These are phyloP conservation scores for Anguilla megastoma DNA, from an alignment of 2,797 vertebrate genomes.

Conservation along the genomic window DNA sequence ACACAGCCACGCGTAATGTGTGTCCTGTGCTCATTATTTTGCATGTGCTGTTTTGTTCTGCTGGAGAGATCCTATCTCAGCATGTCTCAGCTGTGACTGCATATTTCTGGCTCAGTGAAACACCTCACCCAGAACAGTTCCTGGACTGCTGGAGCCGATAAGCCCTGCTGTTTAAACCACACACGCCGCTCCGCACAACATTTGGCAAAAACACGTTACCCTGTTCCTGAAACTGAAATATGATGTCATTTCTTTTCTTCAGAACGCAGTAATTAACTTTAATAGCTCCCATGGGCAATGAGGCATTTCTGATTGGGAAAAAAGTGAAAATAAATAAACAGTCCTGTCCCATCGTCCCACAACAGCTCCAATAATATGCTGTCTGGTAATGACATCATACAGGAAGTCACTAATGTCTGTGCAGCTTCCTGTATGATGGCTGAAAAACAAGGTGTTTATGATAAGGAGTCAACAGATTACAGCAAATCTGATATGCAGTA, in stretches of 20 bases:
- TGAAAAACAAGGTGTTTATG: conserved; percentile 70
- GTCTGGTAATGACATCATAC: conserved; percentile 71
- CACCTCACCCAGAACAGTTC: conserved; percentile 1
- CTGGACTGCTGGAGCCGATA: conserved; percentile 21
- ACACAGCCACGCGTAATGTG: neutral
- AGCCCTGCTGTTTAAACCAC: conserved; percentile 17
- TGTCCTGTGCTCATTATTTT: neutral
- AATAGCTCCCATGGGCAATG: conserved; percentile 57
- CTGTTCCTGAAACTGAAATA: conserved; percentile 58
- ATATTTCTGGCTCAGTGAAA: neutral
- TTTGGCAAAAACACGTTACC: conserved; percentile 50
- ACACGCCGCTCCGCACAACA: conserved; percentile 40
- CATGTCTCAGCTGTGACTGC: neutral
- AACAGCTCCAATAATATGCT: conserved; percentile 57
- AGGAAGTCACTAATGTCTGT: conserved; percentile 73
- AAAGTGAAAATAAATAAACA: conserved; percentile 67
- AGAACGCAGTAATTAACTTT: conserved; percentile 65
- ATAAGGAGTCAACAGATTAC: conserved; percentile 43
- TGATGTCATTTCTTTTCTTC: conserved; percentile 66
- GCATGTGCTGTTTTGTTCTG: neutral
- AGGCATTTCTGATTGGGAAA: conserved; percentile 68
- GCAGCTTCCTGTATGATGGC: conserved; percentile 69
- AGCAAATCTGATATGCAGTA: neutral
- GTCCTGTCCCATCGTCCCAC: conserved; percentile 62
- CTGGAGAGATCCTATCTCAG: neutral